Evolutionary conservation across 2,797 vertebrate genomes (phyloP).

Genomic region (Anguilla anguilla): DNA sequence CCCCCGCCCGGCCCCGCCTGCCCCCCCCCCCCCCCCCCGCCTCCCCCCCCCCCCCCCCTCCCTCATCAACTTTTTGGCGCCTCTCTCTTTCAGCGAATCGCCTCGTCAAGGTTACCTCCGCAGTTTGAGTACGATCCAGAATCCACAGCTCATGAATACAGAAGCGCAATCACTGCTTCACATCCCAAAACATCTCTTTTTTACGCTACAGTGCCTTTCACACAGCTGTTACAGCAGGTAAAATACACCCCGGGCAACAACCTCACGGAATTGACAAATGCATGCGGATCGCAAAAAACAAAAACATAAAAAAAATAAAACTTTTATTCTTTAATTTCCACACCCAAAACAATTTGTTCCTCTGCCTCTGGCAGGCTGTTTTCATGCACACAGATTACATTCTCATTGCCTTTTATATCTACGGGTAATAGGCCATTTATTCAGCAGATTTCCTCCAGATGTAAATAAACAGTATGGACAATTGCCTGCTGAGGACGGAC

Average conservation of each 20-base stretch:
- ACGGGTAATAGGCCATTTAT: conserved; percentile 63
- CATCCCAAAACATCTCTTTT: neutral
- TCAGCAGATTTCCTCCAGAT: conserved; percentile 57
- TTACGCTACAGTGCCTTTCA: neutral
- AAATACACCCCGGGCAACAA: neutral
- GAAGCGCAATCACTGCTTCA: neutral
- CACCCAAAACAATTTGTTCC: conserved; percentile 21
- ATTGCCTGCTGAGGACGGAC: conserved; percentile 55
- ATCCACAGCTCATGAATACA: neutral
- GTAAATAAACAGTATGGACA: conserved; percentile 66
- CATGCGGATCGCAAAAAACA: neutral
- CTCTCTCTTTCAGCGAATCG: neutral
- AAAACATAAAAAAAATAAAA: neutral
- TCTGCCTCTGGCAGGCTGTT: conserved; percentile 50
- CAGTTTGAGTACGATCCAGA: neutral
- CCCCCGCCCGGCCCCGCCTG: too few relatives aligned
- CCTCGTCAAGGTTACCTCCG: neutral
- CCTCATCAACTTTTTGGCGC: neutral
- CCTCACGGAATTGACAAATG: neutral
- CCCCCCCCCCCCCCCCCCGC: too few relatives aligned
- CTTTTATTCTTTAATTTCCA: conserved; percentile 10
- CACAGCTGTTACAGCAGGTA: neutral
- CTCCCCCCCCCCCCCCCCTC: neutral
- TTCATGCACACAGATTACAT: conserved; percentile 56
- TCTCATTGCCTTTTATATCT: conserved; percentile 56